A percentile compares a stretch with the other conserved stretches of the same genome.
phyloP scores from a whole-genome alignment of 2,113 vertebrate species.

The Arizona elegans region DNA sequence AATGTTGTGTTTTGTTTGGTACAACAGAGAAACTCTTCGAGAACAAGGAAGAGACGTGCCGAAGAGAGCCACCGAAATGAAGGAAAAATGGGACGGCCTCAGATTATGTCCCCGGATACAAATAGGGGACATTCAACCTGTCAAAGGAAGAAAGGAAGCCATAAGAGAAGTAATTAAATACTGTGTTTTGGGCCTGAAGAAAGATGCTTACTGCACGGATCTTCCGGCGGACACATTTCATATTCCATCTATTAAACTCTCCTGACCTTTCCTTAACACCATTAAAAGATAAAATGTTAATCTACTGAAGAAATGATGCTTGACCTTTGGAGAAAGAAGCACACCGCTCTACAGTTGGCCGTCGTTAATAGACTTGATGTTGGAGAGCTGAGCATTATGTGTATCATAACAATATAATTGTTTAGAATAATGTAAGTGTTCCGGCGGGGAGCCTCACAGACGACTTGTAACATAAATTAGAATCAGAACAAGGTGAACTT shows the following conservation, averaged over 20 bases:
- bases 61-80: conserved; percentile 10
- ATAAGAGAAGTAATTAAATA: conserved; percentile 55
- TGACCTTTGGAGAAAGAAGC: conserved; percentile 82
- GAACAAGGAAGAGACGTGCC: not conserved
- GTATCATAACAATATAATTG: conserved; percentile 59
- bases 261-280: conserved; percentile 75
- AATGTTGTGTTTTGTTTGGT: conserved; percentile 51
- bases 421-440: conserved; percentile 61
- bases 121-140: conserved; percentile 43
- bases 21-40: conserved; percentile 31
- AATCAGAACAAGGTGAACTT: conserved; percentile 45
- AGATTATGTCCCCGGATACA: not conserved
- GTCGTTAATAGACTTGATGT: conserved; percentile 59
- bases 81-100: not conserved
- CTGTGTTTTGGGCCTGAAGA: conserved; percentile 61
- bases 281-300: conserved; percentile 84
- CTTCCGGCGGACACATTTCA: conserved; percentile 71
- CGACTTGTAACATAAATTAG: conserved; percentile 39
- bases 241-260: conserved; percentile 75
- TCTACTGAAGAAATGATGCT: conserved; percentile 80
- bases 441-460: conserved; percentile 37
- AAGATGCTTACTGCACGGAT: conserved; percentile 66
- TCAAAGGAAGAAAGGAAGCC: conserved; percentile 47
- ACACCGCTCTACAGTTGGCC: conserved; percentile 49
- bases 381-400: conserved; percentile 54